phyloP scores from a whole-genome alignment of 2,797 vertebrate genomes.

The Rhinophrynus dorsalis region DNA sequence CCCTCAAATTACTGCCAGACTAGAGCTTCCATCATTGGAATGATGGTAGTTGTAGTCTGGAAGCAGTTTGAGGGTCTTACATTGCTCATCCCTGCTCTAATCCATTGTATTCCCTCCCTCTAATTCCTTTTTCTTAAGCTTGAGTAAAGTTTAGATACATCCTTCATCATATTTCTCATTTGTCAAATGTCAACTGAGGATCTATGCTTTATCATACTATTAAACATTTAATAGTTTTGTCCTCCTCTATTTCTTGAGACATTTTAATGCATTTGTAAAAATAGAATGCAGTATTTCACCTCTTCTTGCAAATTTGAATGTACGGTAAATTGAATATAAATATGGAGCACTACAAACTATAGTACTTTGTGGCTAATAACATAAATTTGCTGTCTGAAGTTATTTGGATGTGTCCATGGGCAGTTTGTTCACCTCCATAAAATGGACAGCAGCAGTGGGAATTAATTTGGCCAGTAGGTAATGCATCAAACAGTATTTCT shows the following conservation, averaged over 20 bases:
- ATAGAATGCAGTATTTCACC: not conserved
- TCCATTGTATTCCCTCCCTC: not conserved
- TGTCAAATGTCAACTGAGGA: constrained; percentile 8
- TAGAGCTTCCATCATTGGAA: no score
- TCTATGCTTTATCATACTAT: not conserved
- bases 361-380: not conserved
- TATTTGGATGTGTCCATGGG: not conserved
- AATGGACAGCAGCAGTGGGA: not conserved
- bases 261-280: not conserved
- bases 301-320: not conserved
- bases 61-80: no score
- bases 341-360: not conserved
- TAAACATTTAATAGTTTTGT: constrained; percentile 1
- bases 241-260: not conserved
- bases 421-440: not conserved
- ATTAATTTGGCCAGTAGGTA: not conserved
- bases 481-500: constrained; percentile 7
- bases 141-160: constrained; percentile 1
- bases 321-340: not conserved
- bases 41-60: no score
- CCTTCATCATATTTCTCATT: constrained; percentile 1
- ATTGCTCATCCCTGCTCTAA: no score
- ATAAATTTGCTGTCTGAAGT: not conserved
- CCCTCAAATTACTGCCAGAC: no score
- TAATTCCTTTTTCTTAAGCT: constrained; percentile 4